Evolutionary conservation across 1,140 invertebrate species (phyloP), one percentile per base, ranked within the genome.

Genomic region (Tetranychus urticae): DNA sequence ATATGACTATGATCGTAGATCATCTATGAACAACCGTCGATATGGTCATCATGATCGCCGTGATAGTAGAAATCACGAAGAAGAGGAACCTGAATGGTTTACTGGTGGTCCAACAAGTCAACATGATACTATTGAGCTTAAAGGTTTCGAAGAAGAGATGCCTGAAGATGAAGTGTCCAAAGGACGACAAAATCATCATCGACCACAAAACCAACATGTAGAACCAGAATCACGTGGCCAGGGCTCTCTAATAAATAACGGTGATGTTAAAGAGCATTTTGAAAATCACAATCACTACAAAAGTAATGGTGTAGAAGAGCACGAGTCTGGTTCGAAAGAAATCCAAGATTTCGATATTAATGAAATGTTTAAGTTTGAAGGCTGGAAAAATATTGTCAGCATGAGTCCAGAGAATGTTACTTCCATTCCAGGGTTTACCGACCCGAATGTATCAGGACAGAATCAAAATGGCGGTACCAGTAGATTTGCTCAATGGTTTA

Each of bases 121-220:
- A 68, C 78, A 82, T 65, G 89, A 93, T 65, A 89, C 85, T n/a
- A 93, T 94, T 62, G 89, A 93, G 70, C 73, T 93, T 57, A 80
- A 82, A 60, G 89, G 89, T 5, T 94, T 93, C 74, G 87, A 91
- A 52, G 85, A 88, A 39, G 64, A 50, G 23, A 58, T 61, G 36
- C 50, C 34, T n/a, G 33, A 42, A 45, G 37, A 56, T 12, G 37
- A 56, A 35, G 55, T 13, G 33, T 14, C 8, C 8, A 36, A 36
- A n/a, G 6, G 14, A 56, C 37, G 14, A 56, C 34, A 34, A 10
- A 35, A 12, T 14, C 34, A 36, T 35, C 34, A 56, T 31, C 14
- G 35, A 31, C 8, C 34, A 36, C 14, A 6, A 56, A 33, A 56
- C 8, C 34, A 37, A 36, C 34, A 35, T 14, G 34, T 36, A 36